These are phyloP conservation scores for Cyprichromis sp. DNA, from an alignment of 2,113 vertebrate species.

Conservation along the genomic window DNA sequence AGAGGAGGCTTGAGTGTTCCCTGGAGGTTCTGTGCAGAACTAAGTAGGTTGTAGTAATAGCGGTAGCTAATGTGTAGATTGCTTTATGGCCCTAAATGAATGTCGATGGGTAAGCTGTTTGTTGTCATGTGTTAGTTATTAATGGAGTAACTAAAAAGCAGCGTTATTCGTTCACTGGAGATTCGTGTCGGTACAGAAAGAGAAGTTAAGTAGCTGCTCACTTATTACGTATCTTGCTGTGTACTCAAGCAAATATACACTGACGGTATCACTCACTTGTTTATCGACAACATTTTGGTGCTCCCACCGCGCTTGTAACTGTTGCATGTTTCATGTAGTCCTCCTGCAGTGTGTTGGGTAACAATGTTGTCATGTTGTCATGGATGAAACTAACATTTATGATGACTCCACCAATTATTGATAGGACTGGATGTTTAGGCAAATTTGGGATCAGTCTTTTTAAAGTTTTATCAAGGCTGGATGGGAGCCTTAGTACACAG, in stretches of 20 bases:
- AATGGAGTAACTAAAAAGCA: background rate
- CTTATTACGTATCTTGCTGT: background rate
- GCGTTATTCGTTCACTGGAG: background rate
- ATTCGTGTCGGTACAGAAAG: background rate
- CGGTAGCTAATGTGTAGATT: conserved; percentile 20
- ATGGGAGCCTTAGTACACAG: background rate
- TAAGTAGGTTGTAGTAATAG: background rate
- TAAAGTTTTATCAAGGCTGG: background rate
- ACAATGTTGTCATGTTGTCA: background rate
- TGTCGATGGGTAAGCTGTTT: conserved; percentile 25
- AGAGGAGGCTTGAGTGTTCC: conserved; percentile 17
- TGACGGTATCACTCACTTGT: background rate
- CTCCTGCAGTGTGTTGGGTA: background rate
- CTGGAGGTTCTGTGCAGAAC: background rate
- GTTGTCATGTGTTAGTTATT: conserved; percentile 13
- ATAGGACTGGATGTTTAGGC: background rate
- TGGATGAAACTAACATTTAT: background rate
- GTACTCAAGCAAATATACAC: background rate
- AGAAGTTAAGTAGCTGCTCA: background rate
- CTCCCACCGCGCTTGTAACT: background rate
- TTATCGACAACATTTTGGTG: background rate
- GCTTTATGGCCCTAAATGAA: conserved; percentile 54
- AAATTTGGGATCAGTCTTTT: background rate
- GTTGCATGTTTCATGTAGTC: background rate
- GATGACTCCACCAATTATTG: background rate